phyloP scores from a whole-genome alignment of 2,888 invertebrate species.

The Heterodera filipjevi region DNA sequence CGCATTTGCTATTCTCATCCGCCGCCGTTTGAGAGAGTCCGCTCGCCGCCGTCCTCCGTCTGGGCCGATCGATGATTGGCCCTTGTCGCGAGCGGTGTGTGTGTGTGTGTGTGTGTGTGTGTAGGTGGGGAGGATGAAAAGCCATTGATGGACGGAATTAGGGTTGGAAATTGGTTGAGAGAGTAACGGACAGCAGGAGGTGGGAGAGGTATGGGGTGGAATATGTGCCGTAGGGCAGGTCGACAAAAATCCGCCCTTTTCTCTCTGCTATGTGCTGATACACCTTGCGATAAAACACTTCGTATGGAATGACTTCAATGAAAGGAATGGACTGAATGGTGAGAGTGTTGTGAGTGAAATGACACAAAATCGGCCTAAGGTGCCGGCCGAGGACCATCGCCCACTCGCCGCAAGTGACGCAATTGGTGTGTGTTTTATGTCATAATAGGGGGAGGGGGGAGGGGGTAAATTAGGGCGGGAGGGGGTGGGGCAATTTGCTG shows the following conservation, averaged over 20 bases:
- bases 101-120: not conserved
- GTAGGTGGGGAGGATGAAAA: not conserved
- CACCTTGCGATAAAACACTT: not conserved
- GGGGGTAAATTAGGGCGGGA: not conserved
- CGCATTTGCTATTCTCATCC: not conserved
- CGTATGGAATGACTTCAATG: not conserved
- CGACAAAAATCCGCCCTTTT: not conserved
- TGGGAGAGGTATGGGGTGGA: not conserved
- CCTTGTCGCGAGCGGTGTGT: not conserved
- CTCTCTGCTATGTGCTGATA: not conserved
- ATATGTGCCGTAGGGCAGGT: not conserved
- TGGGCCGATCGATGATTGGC: constrained; percentile 4
- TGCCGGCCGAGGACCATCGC: constrained; percentile 4
- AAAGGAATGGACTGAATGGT: not conserved
- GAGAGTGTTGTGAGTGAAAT: not conserved
- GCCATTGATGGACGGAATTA: not conserved
- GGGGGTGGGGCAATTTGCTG: not conserved
- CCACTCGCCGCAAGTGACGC: constrained; percentile 1
- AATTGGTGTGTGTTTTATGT: constrained; percentile 3
- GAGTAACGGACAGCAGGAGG: not conserved
- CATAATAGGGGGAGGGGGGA: not conserved
- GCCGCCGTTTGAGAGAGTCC: not conserved
- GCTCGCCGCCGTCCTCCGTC: not conserved
- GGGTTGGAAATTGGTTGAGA: not conserved
- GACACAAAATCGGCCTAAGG: not conserved